Evolutionary conservation across 2,888 invertebrate species (phyloP), one percentile per base, ranked within the genome.

Genomic region (Euclidia mi): DNA sequence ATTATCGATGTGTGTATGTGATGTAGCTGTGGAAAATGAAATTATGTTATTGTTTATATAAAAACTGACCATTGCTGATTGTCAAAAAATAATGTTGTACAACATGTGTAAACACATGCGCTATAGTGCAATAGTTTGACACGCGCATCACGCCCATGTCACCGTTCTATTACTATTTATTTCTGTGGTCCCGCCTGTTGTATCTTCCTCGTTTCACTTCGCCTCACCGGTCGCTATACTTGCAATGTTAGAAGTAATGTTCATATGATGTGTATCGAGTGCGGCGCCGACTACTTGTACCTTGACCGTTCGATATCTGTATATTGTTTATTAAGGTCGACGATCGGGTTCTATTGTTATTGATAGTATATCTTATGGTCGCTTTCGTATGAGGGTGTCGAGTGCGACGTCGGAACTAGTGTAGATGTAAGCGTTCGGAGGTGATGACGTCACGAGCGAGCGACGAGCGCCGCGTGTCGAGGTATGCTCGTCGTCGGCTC

Each of bases 261-360:
- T 59, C 57, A 72, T 63, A 72, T 67, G 20, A 41, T 70, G 64
- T 67, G 53, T 56, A 63, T 63, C 71, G 51, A 52, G 52, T 56
- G 41, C 35, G 60, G 43, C 56, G 60, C 59, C 71, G 65, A 75
- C 75, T 71, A 73, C 61, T 72, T 75, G 73, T 74, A 74, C 76
- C 73, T 75, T 60, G 72, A 64, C 59, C 59, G 56, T 75, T 73
- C 65, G 69, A 68, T 63, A 61, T 52, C 42, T 71, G 53, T 68
- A 60, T 53, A 55, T 38, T 63, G 1, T 25, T 25, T 25, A 25
- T 25, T 2, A 25, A 25, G 6, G 0, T 0, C 7, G 7, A 4
- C 58, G 28, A 45, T 38, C 46, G 53, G 49, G 49, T 45, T 56
- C 7, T 52, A 46, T 51, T 55, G 35, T 29, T 49, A 35, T 44